Conservation (phyloP, 2,888 invertebrate genomes). For the Agelastica alni region DNA sequence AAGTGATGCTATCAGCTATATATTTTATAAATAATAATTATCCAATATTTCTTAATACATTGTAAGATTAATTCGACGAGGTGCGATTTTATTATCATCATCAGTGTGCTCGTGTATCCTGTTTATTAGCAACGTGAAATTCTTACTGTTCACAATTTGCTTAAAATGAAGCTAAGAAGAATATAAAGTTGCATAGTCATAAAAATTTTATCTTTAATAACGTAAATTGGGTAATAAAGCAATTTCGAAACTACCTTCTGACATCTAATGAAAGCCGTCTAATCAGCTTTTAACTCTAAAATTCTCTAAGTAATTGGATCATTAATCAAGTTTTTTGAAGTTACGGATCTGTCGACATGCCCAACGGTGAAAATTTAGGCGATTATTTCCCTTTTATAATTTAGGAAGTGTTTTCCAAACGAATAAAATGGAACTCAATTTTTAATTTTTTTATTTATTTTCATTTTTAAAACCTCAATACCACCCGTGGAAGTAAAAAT, state of each 20-base stretch:
- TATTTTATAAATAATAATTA: no score
- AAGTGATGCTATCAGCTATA: no score
- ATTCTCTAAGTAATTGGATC: slow-evolving; percentile 22
- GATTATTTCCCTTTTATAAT: slow-evolving; percentile 17
- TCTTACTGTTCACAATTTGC: not conserved
- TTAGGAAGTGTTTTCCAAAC: no score
- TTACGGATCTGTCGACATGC: slow-evolving; percentile 12
- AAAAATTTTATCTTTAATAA: not conserved
- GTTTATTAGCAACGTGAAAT: not conserved
- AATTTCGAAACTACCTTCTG: slow-evolving; percentile 2
- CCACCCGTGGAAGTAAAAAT: no score
- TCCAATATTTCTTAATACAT: no score
- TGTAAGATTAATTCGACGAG: no score
- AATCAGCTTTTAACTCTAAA: slow-evolving; percentile 20
- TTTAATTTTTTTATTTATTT: no score
- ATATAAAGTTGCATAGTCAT: not conserved
- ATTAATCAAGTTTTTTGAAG: slow-evolving; percentile 17
- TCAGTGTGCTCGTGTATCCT: no score
- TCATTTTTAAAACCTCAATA: no score
- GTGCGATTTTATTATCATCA: no score
- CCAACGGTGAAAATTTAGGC: slow-evolving; percentile 10
- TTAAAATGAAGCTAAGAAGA: not conserved
- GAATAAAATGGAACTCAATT: no score
- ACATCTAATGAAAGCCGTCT: slow-evolving; percentile 15
- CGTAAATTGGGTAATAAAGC: not conserved